Conservation (phyloP, 1,140 invertebrate genomes). For the Stenopsyche tienmushanensis region DNA sequence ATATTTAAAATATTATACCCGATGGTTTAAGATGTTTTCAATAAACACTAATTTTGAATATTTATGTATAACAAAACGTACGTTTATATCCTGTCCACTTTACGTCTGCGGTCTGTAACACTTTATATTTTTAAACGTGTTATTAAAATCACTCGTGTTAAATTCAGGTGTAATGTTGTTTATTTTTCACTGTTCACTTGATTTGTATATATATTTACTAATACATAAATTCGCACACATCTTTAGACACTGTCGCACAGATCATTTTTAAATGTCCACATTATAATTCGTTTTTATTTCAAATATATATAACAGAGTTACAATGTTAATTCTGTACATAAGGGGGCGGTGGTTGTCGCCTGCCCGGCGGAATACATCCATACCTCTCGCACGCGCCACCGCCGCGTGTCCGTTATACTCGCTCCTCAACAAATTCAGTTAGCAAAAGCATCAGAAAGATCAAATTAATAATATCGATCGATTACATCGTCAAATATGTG, state of each 20-base stretch:
- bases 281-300: slow-evolving; percentile 14
- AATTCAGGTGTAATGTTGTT: background rate
- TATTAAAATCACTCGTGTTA: background rate
- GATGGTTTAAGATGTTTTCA: too few species aligned
- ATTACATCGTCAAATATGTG: too few species aligned
- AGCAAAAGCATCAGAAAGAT: slow-evolving; percentile 16
- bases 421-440: slow-evolving; percentile 27
- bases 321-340: too few species aligned
- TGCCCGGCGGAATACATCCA: slow-evolving; percentile 35
- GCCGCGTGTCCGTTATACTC: slow-evolving; percentile 28
- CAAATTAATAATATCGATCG: background rate
- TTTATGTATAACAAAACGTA: too few species aligned
- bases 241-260: background rate
- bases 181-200: background rate
- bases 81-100: too few species aligned
- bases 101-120: too few species aligned
- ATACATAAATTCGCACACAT: background rate
- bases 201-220: slow-evolving; percentile 1
- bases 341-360: slow-evolving; percentile 33
- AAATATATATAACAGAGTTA: too few species aligned
- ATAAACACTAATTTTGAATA: too few species aligned
- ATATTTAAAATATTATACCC: too few species aligned
- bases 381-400: slow-evolving; percentile 38
- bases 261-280: too few species aligned
- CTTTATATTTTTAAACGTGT: too few species aligned